Percentiles rank a stretch among this genome's conserved stretches.
Conservation (phyloP, 2,113 vertebrate genomes). For the Eurystomus gularis region DNA sequence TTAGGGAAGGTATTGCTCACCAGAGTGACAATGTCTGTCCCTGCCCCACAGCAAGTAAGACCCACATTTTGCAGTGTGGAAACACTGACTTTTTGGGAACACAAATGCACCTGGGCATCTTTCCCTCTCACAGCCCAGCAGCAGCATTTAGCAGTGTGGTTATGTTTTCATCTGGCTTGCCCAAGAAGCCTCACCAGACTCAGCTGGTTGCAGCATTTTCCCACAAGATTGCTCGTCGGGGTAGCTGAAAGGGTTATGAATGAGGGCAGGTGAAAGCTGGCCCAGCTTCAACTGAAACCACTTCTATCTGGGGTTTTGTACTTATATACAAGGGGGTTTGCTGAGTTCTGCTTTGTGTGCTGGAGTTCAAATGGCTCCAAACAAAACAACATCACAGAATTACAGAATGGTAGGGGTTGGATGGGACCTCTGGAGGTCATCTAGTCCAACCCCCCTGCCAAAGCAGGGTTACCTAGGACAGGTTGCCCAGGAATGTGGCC, state of each 20-base stretch:
- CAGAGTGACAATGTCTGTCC: neutral
- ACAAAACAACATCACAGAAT: neutral
- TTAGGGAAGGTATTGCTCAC: neutral
- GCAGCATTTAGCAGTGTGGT: neutral
- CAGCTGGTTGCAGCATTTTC: fast-evolving
- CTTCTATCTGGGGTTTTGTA: neutral
- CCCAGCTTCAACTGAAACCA: fast-evolving
- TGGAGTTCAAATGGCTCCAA: neutral
- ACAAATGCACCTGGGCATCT: fast-evolving
- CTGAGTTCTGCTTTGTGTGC: neutral
- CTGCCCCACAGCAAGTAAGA: neutral
- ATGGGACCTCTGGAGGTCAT: too few species aligned
- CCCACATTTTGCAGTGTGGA: neutral
- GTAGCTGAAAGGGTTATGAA: neutral
- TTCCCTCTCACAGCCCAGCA: neutral
- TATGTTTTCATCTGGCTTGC: neutral
- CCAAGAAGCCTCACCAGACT: fast-evolving
- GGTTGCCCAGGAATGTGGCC: too few species aligned
- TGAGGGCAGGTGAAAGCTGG: neutral
- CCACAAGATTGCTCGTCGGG: fast-evolving
- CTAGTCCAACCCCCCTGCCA: too few species aligned
- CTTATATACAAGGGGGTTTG: neutral
- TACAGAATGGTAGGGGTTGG: too few species aligned
- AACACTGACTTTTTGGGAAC: neutral
- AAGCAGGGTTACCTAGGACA: too few species aligned